phyloP scores from a whole-genome alignment of 2,113 vertebrate species.

The Oreochromis niloticus region DNA sequence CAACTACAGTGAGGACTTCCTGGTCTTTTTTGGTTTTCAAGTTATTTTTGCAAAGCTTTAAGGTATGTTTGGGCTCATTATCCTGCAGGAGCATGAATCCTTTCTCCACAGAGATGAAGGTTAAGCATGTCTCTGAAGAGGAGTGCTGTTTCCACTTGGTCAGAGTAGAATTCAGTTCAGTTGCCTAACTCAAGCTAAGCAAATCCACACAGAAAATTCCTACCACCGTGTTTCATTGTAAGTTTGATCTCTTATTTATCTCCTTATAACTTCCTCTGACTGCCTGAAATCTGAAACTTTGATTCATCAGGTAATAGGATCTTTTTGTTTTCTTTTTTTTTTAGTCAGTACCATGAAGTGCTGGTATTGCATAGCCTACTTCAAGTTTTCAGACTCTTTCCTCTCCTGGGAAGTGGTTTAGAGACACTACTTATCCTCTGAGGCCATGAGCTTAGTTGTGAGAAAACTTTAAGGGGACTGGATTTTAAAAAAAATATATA shows the following conservation, averaged over 20 bases:
- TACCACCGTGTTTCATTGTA: accelerated
- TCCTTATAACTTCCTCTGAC: not conserved
- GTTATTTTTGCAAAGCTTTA: not conserved
- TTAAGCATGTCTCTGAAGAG: not conserved
- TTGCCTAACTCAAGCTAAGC: not conserved
- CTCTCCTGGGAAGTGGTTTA: no score
- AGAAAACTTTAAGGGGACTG: not conserved
- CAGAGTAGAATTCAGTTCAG: not conserved
- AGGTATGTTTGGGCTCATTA: not conserved
- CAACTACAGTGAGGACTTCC: not conserved
- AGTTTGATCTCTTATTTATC: not conserved
- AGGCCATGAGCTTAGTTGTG: no score
- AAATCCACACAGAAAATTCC: not conserved
- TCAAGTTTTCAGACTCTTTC: no score
- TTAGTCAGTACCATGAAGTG: no score
- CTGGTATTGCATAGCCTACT: no score
- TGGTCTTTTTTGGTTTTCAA: not conserved
- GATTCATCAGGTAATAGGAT: not conserved
- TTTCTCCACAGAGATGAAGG: not conserved
- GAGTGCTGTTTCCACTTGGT: not conserved
- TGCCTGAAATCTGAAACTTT: not conserved
- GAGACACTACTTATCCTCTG: no score
- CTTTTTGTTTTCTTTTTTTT: not conserved
- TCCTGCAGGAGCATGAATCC: not conserved
- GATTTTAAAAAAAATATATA: not conserved